Evolutionary conservation across 2,888 invertebrate species (phyloP).

Genomic region (Torymus texanus): DNA sequence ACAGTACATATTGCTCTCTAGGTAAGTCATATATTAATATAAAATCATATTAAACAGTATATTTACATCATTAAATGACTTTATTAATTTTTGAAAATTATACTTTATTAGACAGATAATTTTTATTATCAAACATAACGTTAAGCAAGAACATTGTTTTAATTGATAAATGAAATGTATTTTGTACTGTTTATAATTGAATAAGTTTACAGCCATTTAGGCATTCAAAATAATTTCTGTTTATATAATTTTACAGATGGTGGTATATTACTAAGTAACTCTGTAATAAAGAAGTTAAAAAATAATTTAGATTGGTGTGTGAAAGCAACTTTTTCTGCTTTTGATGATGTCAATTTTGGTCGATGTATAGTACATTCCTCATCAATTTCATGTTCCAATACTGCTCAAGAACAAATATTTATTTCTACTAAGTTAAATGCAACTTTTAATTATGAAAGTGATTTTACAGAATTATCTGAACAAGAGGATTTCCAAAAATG

Average conservation of each 20-base stretch:
- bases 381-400: slow-evolving; percentile 79
- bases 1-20: slow-evolving; percentile 82
- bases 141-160: too few species aligned
- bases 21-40: slow-evolving; percentile 74
- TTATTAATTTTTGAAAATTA: too few species aligned
- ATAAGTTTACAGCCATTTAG: too few species aligned
- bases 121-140: too few species aligned
- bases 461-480: slow-evolving; percentile 73
- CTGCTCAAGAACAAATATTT: slow-evolving; percentile 76
- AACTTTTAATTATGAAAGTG: slow-evolving; percentile 72
- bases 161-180: too few species aligned
- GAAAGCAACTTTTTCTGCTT: slow-evolving; percentile 87
- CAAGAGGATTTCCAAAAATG: slow-evolving; percentile 77
- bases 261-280: slow-evolving; percentile 92
- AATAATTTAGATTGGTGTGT: slow-evolving; percentile 92
- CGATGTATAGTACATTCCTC: slow-evolving; percentile 87
- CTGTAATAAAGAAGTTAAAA: slow-evolving; percentile 86
- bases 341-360: slow-evolving; percentile 91
- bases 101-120: too few species aligned
- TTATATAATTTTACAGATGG: slow-evolving; percentile 79
- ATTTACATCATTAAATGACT: too few species aligned
- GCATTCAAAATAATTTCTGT: too few species aligned
- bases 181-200: too few species aligned
- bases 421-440: slow-evolving; percentile 61
- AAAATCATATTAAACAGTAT: not conserved